These are phyloP conservation scores for Leucoraja ocellata DNA, from an alignment of 2,797 vertebrate species.

Conservation along the genomic window DNA sequence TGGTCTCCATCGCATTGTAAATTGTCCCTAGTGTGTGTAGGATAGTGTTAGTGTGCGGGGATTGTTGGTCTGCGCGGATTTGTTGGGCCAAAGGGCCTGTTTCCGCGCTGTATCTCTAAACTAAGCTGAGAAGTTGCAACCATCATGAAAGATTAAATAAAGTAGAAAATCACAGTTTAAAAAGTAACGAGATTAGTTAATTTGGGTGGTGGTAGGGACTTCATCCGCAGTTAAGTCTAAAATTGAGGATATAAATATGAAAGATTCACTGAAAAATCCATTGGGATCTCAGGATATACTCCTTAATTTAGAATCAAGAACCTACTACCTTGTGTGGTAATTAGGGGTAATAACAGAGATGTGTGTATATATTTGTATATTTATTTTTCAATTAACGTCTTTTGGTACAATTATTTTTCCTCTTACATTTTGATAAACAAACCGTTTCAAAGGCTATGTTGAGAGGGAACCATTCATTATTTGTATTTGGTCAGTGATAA, in stretches of 20 bases:
- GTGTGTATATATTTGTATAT: background rate
- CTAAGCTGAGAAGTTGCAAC: too few relatives aligned
- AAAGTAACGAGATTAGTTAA: background rate
- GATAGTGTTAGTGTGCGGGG: too few relatives aligned
- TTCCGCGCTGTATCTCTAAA: too few relatives aligned
- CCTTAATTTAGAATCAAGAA: background rate
- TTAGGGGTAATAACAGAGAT: background rate
- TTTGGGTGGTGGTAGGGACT: background rate
- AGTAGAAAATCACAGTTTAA: too few relatives aligned
- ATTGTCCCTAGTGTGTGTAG: too few relatives aligned
- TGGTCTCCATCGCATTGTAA: too few relatives aligned
- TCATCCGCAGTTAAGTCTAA: background rate
- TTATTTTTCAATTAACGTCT: background rate
- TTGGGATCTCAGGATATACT: background rate
- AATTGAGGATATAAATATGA: background rate
- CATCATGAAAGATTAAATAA: too few relatives aligned
- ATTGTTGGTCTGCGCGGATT: too few relatives aligned
- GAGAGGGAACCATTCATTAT: background rate
- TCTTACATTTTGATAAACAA: background rate
- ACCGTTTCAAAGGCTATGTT: background rate
- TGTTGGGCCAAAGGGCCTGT: too few relatives aligned
- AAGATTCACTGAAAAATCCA: background rate
- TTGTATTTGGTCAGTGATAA: background rate
- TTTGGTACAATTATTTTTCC: background rate
- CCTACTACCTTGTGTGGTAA: background rate